phyloP scores from a whole-genome alignment of 2,113 vertebrate species.

The Paedocypris sp. region DNA sequence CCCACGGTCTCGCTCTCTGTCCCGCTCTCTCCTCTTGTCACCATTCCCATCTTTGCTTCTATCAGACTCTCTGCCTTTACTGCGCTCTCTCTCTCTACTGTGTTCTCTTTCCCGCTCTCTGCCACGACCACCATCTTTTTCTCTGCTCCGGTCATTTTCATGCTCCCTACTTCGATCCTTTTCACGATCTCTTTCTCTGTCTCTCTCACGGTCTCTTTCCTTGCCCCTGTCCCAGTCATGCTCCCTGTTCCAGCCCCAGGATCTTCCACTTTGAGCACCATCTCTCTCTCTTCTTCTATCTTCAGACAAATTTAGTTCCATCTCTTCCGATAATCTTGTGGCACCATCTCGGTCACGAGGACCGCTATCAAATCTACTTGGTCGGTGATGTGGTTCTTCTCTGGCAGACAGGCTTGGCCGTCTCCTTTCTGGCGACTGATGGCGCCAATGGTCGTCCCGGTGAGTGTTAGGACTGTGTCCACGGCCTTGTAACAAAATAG shows the following conservation, averaged over 20 bases:
- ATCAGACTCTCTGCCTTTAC: constrained; percentile 52
- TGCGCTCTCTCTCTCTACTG: constrained; percentile 32
- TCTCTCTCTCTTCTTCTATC: constrained; percentile 74
- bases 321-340: constrained; percentile 56
- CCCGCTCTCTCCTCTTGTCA: constrained; percentile 32
- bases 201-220: constrained; percentile 26
- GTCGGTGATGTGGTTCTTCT: constrained; percentile 59
- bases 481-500: constrained; percentile 44
- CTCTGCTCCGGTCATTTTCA: constrained; percentile 43
- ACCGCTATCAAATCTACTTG: constrained; percentile 70
- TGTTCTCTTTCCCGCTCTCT: constrained; percentile 48
- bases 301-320: constrained; percentile 66
- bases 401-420: constrained; percentile 62
- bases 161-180: constrained; percentile 25
- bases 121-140: constrained; percentile 33
- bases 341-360: constrained; percentile 63
- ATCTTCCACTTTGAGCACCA: constrained; percentile 37
- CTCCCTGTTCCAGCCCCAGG: constrained; percentile 53
- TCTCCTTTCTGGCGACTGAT: constrained; percentile 64
- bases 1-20: constrained; percentile 22
- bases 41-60: constrained; percentile 64
- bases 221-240: constrained; percentile 28
- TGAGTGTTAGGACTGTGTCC: constrained; percentile 70
- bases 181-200: constrained; percentile 36
- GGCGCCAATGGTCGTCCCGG: constrained; percentile 64